Evolutionary conservation across 2,888 invertebrate genomes (phyloP).

Genomic region (Parapristionchus giblindavisi): DNA sequence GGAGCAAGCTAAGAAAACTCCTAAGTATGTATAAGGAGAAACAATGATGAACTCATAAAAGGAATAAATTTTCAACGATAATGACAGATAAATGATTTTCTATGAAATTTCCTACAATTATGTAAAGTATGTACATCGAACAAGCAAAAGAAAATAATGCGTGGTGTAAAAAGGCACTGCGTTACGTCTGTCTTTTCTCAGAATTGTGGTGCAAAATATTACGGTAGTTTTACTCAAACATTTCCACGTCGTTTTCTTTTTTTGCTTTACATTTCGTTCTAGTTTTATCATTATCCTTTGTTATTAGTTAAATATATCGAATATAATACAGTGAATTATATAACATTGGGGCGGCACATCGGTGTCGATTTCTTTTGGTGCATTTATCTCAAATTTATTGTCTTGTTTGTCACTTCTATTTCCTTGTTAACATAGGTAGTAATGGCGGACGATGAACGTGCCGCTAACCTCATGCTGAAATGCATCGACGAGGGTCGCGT

Average conservation of each 20-base stretch:
- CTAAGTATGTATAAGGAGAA: no score
- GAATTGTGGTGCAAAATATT: not conserved
- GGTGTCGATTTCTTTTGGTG: conserved; percentile 12
- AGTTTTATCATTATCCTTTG: not conserved
- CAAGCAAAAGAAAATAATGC: no score
- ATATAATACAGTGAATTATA: not conserved
- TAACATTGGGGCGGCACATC: not conserved
- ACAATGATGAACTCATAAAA: no score
- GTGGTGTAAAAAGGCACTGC: no score
- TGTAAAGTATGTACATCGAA: no score
- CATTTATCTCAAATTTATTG: no score
- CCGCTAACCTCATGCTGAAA: conserved; percentile 47
- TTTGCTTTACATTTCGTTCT: not conserved
- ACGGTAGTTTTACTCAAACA: not conserved
- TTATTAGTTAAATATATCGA: not conserved
- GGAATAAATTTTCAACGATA: no score
- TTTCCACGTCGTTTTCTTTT: conserved; percentile 25
- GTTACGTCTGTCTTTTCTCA: not conserved
- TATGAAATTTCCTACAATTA: no score
- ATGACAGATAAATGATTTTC: no score
- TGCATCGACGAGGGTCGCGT: conserved; percentile 59
- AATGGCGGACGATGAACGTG: conserved; percentile 35
- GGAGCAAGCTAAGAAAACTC: no score
- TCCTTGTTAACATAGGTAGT: no score
- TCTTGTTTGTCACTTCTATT: no score